Base-by-base conservation (phyloP, 2,797 vertebrate species). In the Megalops cyprinoides region DNA sequence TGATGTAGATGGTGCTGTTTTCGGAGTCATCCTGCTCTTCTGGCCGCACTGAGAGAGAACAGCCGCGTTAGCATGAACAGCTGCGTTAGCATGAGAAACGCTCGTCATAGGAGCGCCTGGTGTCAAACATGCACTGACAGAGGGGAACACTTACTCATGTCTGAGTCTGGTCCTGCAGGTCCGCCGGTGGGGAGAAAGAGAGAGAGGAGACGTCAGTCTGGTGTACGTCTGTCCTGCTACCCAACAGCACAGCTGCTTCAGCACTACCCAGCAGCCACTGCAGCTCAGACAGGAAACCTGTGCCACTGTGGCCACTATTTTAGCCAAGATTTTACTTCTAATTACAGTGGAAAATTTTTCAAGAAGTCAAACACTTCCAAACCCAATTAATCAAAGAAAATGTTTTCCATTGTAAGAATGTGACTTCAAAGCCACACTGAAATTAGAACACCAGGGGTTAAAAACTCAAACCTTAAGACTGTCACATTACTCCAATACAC, bases 1-100 rank as follows among this genome's bases (percentile, higher is more conserved):
- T 98, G 91, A 99, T 96, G 86, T 99, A 99, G 87, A 99, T 97
- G 0, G 97, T 97, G 90, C 95, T 96, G 95, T 97, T 99, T 92
- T 99, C 98, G 0, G 95, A 96, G 81, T 99, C 97, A 90, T 99
- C 98, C 88, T 94, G 93, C 80, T 99, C 97, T 2, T 92, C 92
- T 48, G 91, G 90, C 12, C 93, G 92, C 67, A 92, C 94, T 94
- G 81, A 20, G 4, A 20, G 34, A 8, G 28, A 77, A 5, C 28
- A 15, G 49, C 14, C 15, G 18, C 7, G 23, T 77, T 31, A 77
- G 18, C n/a, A 15, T 8, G n/a, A n/a, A n/a, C n/a, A n/a, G n/a
- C n/a, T n/a, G 18, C 49, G 1, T 51, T 51, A 51, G 49, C 7
- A 18, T n/a, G n/a, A n/a, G n/a, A n/a, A n/a, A n/a, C n/a, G n/a